Conservation (phyloP, 1,140 invertebrate species). For the Schmidtea mediterranea region DNA sequence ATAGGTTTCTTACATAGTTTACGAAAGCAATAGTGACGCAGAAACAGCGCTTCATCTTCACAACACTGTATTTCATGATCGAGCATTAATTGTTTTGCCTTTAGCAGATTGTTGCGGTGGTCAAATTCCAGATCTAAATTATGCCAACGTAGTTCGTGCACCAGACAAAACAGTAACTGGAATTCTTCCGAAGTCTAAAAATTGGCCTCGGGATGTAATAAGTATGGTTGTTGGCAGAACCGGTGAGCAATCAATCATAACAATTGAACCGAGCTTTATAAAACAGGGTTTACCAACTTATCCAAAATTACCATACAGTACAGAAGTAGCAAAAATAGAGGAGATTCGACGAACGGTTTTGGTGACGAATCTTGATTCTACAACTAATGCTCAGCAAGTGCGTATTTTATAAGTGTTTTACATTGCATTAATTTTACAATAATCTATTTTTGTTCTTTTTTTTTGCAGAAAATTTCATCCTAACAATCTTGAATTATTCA, state of each 20-base stretch:
- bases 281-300: constrained; percentile 50
- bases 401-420: neutral
- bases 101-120: constrained; percentile 23
- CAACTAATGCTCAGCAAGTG: constrained; percentile 22
- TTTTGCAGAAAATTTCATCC: no score
- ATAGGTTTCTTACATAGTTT: neutral
- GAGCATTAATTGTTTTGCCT: constrained; percentile 75
- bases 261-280: constrained; percentile 50
- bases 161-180: constrained; percentile 1
- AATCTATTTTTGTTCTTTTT: no score
- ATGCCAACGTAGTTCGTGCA: neutral
- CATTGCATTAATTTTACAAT: no score
- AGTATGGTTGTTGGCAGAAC: constrained; percentile 5
- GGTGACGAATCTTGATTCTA: constrained; percentile 43
- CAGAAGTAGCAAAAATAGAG: constrained; percentile 67
- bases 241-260: constrained; percentile 44
- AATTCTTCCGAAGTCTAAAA: neutral
- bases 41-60: constrained; percentile 48
- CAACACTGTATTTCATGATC: constrained; percentile 92
- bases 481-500: no score
- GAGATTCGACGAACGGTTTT: constrained; percentile 71
- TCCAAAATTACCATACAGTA: constrained; percentile 59
- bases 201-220: constrained; percentile 5
- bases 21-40: neutral
- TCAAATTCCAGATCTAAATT: constrained; percentile 1